phyloP scores from a whole-genome alignment of 2,113 vertebrate genomes.

The Carollia perspicillata region DNA sequence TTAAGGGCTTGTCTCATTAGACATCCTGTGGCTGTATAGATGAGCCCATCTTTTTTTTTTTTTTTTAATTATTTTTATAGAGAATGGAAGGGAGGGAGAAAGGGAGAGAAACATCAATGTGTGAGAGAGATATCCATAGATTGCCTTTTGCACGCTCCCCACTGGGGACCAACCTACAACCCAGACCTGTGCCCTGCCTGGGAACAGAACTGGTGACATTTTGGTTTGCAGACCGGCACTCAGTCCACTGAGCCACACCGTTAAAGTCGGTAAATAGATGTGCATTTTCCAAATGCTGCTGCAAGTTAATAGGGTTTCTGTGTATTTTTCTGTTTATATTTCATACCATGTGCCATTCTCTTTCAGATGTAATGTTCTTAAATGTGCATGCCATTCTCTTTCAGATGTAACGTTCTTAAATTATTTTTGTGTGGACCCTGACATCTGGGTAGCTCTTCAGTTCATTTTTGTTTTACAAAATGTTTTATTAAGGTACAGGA shows the following conservation, averaged over 20 bases:
- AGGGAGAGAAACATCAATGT: too few relatives aligned
- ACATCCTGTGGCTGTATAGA: constrained; percentile 93
- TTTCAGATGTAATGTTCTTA: constrained; percentile 94
- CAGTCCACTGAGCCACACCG: too few relatives aligned
- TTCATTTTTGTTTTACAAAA: constrained; percentile 80
- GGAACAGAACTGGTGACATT: too few relatives aligned
- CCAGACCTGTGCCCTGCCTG: too few relatives aligned
- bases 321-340: constrained; percentile 82
- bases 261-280: constrained; percentile 88
- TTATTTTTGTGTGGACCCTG: constrained; percentile 89
- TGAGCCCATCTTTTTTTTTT: constrained; percentile 81
- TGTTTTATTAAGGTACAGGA: background rate
- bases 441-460: constrained; percentile 88
- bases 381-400: constrained; percentile 84
- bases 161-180: too few relatives aligned
- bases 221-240: too few relatives aligned
- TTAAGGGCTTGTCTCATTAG: constrained; percentile 99
- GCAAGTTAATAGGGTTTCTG: constrained; percentile 88
- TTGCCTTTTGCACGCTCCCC: too few relatives aligned
- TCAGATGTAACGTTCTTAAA: constrained; percentile 93
- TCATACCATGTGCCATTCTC: constrained; percentile 76
- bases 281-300: constrained; percentile 91
- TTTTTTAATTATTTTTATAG: too few relatives aligned
- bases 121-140: too few relatives aligned
- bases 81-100: too few relatives aligned